phyloP scores from a whole-genome alignment of 2,113 vertebrate species.

The Indicator maculatus region DNA sequence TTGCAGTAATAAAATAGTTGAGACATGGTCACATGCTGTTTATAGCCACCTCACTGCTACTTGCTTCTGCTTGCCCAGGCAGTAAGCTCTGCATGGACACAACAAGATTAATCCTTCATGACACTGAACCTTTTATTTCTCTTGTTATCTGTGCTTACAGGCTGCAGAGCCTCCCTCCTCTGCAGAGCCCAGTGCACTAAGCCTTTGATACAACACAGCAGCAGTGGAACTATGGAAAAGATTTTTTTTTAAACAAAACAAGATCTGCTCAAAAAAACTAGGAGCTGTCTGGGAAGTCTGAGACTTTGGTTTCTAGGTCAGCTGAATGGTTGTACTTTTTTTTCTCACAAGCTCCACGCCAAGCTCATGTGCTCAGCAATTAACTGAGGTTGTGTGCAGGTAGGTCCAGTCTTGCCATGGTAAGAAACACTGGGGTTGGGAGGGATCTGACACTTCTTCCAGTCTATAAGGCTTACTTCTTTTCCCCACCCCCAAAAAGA shows the following conservation, averaged over 20 bases:
- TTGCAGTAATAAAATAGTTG: conserved; percentile 16
- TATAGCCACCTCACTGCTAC: background rate
- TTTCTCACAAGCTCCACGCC: background rate
- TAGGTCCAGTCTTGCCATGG: background rate
- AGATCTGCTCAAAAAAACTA: background rate
- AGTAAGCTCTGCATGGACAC: conserved; percentile 19
- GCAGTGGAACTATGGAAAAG: background rate
- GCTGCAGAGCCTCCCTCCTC: background rate
- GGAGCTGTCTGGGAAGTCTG: background rate
- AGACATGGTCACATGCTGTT: background rate
- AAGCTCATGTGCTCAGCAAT: background rate
- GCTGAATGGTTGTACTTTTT: background rate
- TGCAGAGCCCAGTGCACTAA: background rate
- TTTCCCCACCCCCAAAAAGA: background rate
- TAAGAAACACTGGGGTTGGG: background rate
- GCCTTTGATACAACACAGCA: conserved; percentile 12
- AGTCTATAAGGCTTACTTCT: background rate
- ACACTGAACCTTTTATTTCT: conserved; percentile 48
- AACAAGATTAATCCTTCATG: conserved; percentile 22
- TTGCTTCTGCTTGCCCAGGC: background rate
- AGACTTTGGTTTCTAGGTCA: background rate
- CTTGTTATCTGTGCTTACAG: conserved; percentile 11
- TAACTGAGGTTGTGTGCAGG: background rate
- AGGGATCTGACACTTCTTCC: background rate
- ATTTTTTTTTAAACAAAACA: background rate